Evolutionary conservation across 2,113 vertebrate species (phyloP), one percentile per base, ranked within the genome.

Genomic region (Tachysurus vachellii): DNA sequence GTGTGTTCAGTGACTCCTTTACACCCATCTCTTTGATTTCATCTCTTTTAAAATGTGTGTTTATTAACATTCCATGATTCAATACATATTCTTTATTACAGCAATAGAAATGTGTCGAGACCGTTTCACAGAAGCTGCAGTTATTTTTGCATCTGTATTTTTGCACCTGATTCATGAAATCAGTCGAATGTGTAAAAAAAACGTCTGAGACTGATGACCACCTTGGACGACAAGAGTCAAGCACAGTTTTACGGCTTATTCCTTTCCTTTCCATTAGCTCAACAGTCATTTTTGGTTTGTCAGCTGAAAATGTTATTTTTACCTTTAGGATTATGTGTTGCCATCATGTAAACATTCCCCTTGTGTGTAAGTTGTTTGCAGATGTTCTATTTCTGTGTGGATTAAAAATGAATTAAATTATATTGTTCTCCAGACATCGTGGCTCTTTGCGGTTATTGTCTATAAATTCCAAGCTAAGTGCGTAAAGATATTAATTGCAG

Each of bases 361-460:
- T 84, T 31, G 36, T 80, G 28, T 84, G 13, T 42, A 17, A 36
- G 85, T 57, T 88, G 36, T 92, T 56, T 92, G 87, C 82, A 91
- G 59, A 90, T 89, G 88, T 70, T 4, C 62, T 89, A 86, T 91
- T 13, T 88, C 77, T 90, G 91, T 93, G 89, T 83, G 90, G 91
- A 87, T 91, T 92, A 89, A 88, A 86, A 93, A 93, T 92, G 86
- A 92, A 95, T 91, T 93, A 93, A 94, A 93, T 94, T 90, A 90
- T 91, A 90, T 91, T 90, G 57, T 84, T 86, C 81, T 89, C 3
- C 21, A 53, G 57, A 89, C 36, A 28, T 19, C 19, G 14, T 66
- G 64, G 2, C 28, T 73, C 54, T 10, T 42, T 82, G 50, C 44
- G 23, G 61, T 23, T 28, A 21, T n/a, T 71, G 31, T 61, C 59